These are phyloP conservation scores for Amia ocellicauda DNA, from an alignment of 2,113 vertebrate genomes.

Conservation along the genomic window DNA sequence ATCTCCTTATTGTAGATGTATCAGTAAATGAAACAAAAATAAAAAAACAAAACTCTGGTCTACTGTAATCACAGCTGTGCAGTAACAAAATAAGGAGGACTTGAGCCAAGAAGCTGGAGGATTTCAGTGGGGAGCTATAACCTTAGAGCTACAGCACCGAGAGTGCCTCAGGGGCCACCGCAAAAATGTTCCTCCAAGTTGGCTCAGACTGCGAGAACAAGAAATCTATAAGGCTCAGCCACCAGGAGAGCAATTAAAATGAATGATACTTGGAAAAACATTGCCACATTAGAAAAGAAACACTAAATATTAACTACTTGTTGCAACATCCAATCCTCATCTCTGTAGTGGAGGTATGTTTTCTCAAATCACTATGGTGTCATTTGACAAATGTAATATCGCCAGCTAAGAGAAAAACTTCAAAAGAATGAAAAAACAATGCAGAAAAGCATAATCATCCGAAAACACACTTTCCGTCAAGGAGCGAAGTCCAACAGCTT, in stretches of 20 bases:
- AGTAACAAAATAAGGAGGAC: slow-evolving; percentile 3
- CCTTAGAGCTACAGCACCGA: slow-evolving; percentile 24
- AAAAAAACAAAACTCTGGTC: not conserved
- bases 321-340: not conserved
- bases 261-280: slow-evolving; percentile 18
- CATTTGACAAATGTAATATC: no score
- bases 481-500: slow-evolving; percentile 15
- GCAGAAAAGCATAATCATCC: slow-evolving; percentile 17
- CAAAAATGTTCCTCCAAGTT: slow-evolving; percentile 22
- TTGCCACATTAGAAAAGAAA: not conserved
- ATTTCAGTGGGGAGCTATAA: not conserved
- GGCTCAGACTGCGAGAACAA: slow-evolving; percentile 33
- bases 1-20: no score
- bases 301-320: not conserved
- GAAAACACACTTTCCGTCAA: slow-evolving; percentile 18
- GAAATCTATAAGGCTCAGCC: slow-evolving; percentile 22
- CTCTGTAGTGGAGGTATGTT: not conserved
- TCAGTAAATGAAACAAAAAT: slow-evolving; percentile 3
- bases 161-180: slow-evolving; percentile 12
- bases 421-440: no score
- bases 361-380: not conserved
- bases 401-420: no score
- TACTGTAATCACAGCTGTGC: slow-evolving; percentile 16
- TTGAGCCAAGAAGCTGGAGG: not conserved
- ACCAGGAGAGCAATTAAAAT: slow-evolving; percentile 23